phyloP scores from a whole-genome alignment of 2,113 vertebrate genomes.

The Pampusana beccarii region DNA sequence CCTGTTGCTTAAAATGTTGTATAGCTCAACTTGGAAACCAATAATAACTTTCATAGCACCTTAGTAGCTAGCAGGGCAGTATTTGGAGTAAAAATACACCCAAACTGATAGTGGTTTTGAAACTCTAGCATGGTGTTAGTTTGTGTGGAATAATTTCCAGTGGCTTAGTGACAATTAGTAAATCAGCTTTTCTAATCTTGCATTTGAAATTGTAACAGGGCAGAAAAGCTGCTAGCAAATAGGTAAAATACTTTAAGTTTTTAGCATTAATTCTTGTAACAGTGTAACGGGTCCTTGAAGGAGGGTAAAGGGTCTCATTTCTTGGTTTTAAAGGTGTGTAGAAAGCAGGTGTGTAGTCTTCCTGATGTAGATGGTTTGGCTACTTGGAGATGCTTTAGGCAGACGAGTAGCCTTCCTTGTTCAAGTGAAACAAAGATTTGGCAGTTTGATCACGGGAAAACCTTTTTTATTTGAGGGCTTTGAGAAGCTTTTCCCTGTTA shows the following conservation, averaged over 20 bases:
- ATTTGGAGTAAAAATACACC: neutral
- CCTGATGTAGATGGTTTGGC: neutral
- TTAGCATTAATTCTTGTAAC: neutral
- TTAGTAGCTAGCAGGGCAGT: neutral
- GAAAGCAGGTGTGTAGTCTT: neutral
- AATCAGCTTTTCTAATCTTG: neutral
- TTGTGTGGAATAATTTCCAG: neutral
- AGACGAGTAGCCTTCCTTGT: neutral
- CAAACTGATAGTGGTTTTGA: accelerated
- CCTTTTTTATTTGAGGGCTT: neutral
- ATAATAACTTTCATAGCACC: neutral
- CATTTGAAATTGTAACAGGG: neutral
- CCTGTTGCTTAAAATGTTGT: neutral
- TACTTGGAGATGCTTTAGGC: neutral
- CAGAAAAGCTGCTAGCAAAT: neutral
- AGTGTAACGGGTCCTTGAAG: neutral
- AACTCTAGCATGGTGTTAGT: neutral
- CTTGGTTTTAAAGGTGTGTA: neutral
- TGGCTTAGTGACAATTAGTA: neutral
- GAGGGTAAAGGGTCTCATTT: neutral
- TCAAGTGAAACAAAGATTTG: neutral
- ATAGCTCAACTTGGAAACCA: neutral
- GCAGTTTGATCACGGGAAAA: neutral
- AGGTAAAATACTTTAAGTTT: neutral
- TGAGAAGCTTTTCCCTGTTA: neutral